Base-by-base conservation (phyloP, 2,113 vertebrate species). In the Halcyon malimbica region DNA sequence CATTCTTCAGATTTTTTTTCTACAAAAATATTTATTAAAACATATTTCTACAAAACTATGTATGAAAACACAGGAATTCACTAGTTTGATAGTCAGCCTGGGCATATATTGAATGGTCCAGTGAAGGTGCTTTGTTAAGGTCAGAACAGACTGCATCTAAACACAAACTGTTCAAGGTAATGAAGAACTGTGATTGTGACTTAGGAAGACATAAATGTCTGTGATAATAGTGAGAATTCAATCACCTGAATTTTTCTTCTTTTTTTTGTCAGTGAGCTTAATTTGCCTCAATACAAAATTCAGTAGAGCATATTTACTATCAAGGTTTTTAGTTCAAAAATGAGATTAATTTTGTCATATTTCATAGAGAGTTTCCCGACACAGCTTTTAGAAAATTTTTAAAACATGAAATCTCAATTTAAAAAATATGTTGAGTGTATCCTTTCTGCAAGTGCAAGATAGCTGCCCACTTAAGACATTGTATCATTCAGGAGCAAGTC, bases 381-480 rank as follows among this genome's bases (percentile, higher is more conserved):
- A 31, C 25, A 86, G 54, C 17, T 93, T 82, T 70, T 65, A 51
- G 41, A 70, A 93, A 79, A 44, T 35, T 28, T 2, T 9, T 71
- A 48, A 71, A 86, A 71, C 8, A 4, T 56, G 31, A 42, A 70
- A 83, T 62, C 17, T 59, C 5, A 10, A 31, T 69, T 68, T 92
- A 19, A 62, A 16, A 77, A 18, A 57, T 57, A 29, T 0, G 0
- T 46, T 46, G 26, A 33, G 14, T 51, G 26, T 65, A n/a, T 79
- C 73, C 35, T 65, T 78, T 65, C 25, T 88, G 9, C 39, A 88
- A 68, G 17, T 44, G 39, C 37, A 25, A 53, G 18, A 10, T 50
- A 63, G 24, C 42, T 83, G n/a, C 29, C 29, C 0, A 1, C 24
- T 74, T 37, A 62, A 82, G 60, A 42, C 10, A 11, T 7, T 19